Conservation (phyloP, 2,113 vertebrate species). For the Genyomyrus donnyi region DNA sequence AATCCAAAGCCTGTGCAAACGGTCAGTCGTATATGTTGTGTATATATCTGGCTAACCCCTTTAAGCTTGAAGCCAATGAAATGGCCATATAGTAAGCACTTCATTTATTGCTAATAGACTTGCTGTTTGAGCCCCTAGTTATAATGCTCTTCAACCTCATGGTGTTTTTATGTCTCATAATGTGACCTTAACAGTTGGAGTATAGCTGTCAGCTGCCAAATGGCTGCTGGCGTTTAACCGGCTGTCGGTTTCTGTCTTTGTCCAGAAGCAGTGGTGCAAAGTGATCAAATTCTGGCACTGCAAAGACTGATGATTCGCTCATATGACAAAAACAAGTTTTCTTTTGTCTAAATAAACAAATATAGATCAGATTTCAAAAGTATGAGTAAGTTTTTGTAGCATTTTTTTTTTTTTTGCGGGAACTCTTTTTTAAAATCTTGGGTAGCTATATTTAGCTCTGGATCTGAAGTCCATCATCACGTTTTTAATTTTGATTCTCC, state of each 20-base stretch:
- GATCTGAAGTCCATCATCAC: neutral
- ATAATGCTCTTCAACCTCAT: neutral
- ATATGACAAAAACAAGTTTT: neutral
- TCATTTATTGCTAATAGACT: neutral
- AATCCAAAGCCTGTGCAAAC: neutral
- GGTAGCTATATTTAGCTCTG: neutral
- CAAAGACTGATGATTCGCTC: neutral
- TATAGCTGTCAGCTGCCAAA: neutral
- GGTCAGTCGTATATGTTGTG: neutral
- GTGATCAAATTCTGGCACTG: neutral
- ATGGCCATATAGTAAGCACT: neutral
- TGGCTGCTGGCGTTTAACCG: neutral
- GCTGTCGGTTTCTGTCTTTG: neutral
- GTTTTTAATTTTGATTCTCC: neutral
- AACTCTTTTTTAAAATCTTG: neutral
- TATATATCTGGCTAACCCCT: neutral
- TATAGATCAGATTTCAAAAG: neutral
- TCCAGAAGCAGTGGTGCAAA: neutral
- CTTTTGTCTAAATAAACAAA: neutral
- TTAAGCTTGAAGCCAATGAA: neutral
- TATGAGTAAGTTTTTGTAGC: neutral
- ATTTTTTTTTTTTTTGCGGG: neutral
- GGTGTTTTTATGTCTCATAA: neutral
- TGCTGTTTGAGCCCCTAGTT: neutral
- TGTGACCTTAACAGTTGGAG: neutral